A percentile compares a stretch with the other conserved stretches of the same genome.
These are phyloP conservation scores for Sphenopsis melanotis DNA, from an alignment of 2,797 vertebrate genomes.

Conservation along the genomic window DNA sequence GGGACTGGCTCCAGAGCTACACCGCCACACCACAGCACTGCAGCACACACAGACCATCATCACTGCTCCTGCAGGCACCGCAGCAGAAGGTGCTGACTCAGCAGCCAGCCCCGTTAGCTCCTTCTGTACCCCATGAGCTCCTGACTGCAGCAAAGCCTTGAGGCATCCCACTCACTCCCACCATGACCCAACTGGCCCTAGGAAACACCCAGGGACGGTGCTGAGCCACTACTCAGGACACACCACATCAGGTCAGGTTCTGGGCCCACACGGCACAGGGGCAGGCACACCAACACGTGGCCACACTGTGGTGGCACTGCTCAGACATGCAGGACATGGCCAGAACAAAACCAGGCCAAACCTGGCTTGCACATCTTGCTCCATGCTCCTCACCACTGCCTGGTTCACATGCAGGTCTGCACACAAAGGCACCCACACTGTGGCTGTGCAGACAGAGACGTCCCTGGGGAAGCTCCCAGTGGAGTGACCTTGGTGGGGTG, in stretches of 20 bases:
- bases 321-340: background rate
- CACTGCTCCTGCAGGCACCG: rapidly evolving
- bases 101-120: background rate
- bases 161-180: background rate
- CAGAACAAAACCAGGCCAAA: background rate
- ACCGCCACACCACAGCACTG: rapidly evolving
- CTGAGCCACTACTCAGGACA: background rate
- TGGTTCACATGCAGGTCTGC: background rate
- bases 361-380: background rate
- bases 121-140: background rate
- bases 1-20: rapidly evolving
- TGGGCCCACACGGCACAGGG: rapidly evolving
- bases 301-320: background rate
- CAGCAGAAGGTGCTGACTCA: background rate
- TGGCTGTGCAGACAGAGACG: background rate
- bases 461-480: background rate
- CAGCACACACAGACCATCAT: background rate
- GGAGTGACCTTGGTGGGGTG: background rate
- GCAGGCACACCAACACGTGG: rapidly evolving
- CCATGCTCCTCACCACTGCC: background rate
- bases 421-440: rapidly evolving
- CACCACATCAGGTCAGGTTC: background rate
- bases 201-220: background rate
- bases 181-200: rapidly evolving
- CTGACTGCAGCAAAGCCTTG: rapidly evolving